These are phyloP conservation scores for Leguminivora glycinivorella DNA, from an alignment of 1,140 invertebrate genomes.

Conservation along the genomic window DNA sequence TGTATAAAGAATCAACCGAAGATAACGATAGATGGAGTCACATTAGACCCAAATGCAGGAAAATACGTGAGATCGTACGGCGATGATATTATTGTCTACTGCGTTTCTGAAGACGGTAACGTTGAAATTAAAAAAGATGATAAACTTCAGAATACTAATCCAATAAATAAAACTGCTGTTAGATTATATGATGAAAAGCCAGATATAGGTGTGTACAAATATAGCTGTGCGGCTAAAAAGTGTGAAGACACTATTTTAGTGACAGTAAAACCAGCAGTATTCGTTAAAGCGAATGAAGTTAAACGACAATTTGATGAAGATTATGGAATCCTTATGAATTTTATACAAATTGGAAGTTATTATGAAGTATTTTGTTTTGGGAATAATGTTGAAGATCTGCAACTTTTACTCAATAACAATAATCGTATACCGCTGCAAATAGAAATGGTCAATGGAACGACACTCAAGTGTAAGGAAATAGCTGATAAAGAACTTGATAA, in stretches of 20 bases:
- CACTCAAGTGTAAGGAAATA: not conserved
- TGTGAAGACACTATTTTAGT: not conserved
- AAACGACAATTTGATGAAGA: not conserved
- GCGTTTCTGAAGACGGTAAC: not conserved
- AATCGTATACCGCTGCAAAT: not conserved
- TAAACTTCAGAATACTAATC: not conserved
- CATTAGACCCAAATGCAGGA: not conserved
- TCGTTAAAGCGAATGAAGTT: not conserved
- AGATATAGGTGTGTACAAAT: not conserved
- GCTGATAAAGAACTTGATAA: not conserved
- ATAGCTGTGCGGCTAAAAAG: not conserved
- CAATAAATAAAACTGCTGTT: not conserved
- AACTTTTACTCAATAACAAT: not conserved
- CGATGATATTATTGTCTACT: not conserved
- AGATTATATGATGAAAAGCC: not conserved
- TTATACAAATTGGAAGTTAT: not conserved
- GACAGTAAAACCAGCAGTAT: not conserved
- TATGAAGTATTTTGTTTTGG: not conserved
- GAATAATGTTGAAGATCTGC: not conserved
- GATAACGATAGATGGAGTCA: not conserved
- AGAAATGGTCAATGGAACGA: not conserved
- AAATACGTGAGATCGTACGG: not conserved
- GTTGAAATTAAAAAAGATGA: not conserved
- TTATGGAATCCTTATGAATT: not conserved
- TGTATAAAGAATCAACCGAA: not conserved